Evolutionary conservation across 2,797 vertebrate species (phyloP), one percentile per base, ranked within the genome.

Genomic region (Zenarchopterus dispar): DNA sequence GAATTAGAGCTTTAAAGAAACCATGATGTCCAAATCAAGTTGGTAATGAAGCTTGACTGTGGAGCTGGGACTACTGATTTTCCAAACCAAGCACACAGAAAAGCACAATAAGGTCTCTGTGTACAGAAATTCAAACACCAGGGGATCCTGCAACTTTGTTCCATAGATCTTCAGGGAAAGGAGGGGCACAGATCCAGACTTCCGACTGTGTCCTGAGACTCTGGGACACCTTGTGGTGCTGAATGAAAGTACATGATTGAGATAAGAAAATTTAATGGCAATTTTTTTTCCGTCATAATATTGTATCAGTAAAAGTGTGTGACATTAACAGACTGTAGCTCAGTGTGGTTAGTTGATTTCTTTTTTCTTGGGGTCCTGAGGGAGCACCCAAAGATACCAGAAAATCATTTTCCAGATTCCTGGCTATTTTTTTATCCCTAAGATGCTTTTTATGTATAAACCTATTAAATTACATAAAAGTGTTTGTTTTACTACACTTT

Each of bases 211-310:
- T n/a, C 45, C 18, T 56, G 72, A 47, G 64, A 47, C 67, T 70
- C 26, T 75, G 60, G 49, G 70, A 71, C 82, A 54, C 73, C 84
- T 73, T 66, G 80, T 87, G 86, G 85, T 63, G 54, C 46, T 56
- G 42, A 53, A 70, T 41, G 43, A 75, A 69, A 82, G 33, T 17
- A 53, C 65, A 63, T 10, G 3, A 13, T 8, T 13, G 19, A 4
- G 13, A 6, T 31, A n/a, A 3, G 16, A 13, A 23, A 6, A 36
- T 47, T 23, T 31, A 17, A 0, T 31, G 5, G 26, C 15, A 22
- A 13, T n/a, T 5, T 26, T 31, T n/a, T 23, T 28, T 23, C 19
- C 11, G 4, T 2, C 33, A 10, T 36, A 11, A 1, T 10, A 2
- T 36, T 11, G 33, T 36, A 36, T 36, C 5, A 36, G 13, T 36